Conservation (phyloP, 2,113 vertebrate genomes). For the Numenius arquata region DNA sequence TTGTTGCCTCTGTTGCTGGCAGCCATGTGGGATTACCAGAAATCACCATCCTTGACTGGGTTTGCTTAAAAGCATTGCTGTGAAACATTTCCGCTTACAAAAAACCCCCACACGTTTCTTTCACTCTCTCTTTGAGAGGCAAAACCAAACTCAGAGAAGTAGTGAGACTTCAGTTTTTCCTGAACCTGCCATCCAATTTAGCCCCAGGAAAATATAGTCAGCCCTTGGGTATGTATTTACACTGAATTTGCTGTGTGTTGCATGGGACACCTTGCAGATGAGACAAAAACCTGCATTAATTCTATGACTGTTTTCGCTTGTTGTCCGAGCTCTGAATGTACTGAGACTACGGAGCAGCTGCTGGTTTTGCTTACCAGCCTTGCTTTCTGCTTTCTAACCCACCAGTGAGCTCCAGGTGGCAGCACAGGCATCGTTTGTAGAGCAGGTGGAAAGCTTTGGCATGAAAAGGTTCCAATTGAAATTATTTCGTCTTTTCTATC, state of each 20-base stretch:
- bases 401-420: background rate
- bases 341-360: background rate
- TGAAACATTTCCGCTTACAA: background rate
- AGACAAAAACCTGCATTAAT: background rate
- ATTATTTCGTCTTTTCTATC: background rate
- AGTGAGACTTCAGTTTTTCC: background rate
- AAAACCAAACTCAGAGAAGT: background rate
- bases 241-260: background rate
- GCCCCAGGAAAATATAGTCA: background rate
- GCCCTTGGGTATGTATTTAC: background rate
- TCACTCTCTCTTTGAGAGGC: background rate
- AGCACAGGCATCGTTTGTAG: background rate
- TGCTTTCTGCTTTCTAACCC: background rate
- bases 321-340: background rate
- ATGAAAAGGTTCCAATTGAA: background rate
- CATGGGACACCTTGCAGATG: background rate
- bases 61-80: background rate
- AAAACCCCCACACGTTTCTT: background rate
- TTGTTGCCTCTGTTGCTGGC: background rate
- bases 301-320: background rate
- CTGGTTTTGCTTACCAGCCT: background rate
- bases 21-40: background rate
- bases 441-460: background rate
- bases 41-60: background rate
- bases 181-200: rapidly evolving